These are phyloP conservation scores for Ceraclea dissimilis DNA, from an alignment of 2,888 invertebrate species.

Conservation along the genomic window DNA sequence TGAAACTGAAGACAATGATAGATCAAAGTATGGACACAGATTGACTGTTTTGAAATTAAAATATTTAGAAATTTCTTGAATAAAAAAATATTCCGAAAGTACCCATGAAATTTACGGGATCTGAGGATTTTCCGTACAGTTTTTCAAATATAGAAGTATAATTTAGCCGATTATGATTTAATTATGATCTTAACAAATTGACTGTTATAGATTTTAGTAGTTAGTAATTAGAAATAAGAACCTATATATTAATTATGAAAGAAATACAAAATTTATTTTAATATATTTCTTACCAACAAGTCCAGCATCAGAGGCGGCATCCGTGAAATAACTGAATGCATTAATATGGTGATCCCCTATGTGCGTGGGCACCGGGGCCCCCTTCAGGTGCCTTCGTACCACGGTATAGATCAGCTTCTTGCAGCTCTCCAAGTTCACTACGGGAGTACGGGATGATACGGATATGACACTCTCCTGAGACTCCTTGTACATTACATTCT, in stretches of 20 bases:
- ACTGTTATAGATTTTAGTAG: not conserved
- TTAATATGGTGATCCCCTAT: slow-evolving; percentile 56
- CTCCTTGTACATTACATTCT: slow-evolving; percentile 27
- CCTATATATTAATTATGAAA: too few species aligned
- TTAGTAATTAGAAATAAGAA: too few species aligned
- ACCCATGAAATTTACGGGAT: too few species aligned
- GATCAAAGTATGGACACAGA: too few species aligned
- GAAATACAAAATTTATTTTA: too few species aligned
- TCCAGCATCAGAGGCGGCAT: slow-evolving; percentile 80
- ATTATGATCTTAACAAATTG: not conserved
- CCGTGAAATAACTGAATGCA: slow-evolving; percentile 93
- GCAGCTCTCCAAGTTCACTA: slow-evolving; percentile 55
- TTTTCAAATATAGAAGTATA: too few species aligned
- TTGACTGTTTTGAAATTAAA: too few species aligned
- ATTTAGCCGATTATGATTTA: too few species aligned
- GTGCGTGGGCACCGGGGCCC: slow-evolving; percentile 51
- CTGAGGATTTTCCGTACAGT: too few species aligned
- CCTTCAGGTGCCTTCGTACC: slow-evolving; percentile 26
- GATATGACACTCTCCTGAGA: slow-evolving; percentile 44
- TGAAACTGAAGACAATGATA: too few species aligned
- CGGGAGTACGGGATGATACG: slow-evolving; percentile 54
- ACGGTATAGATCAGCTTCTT: slow-evolving; percentile 28
- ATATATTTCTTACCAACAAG: slow-evolving; percentile 59
- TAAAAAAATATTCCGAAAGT: too few species aligned
- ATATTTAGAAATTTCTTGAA: too few species aligned